Percentiles rank a stretch among this genome's conserved stretches.
Evolutionary conservation across 2,888 invertebrate genomes (phyloP).

Genomic region (Carcina quercana): DNA sequence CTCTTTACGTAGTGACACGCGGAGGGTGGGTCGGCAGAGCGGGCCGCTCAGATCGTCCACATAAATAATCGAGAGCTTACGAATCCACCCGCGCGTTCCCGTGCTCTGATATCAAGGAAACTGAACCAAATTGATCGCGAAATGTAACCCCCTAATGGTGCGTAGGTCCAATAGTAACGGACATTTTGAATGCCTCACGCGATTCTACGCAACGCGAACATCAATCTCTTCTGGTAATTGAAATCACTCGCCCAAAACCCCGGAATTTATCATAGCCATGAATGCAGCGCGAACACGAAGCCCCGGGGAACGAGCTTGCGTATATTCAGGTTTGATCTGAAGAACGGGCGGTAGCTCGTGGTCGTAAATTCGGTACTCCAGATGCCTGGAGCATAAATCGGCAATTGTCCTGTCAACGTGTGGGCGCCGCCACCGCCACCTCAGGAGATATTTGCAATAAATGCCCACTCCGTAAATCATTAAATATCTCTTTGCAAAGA

Average conservation of each 20-base stretch:
- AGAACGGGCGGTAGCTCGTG: conserved; percentile 23
- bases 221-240: conserved; percentile 7
- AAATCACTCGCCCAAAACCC: conserved; percentile 4
- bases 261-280: conserved; percentile 1
- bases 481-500: conserved; percentile 1
- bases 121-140: conserved; percentile 46
- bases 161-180: conserved; percentile 26
- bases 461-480: conserved; percentile 11
- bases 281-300: conserved; percentile 18
- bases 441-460: conserved; percentile 23
- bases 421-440: conserved; percentile 29
- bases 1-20: conserved; percentile 54
- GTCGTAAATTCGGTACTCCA: conserved; percentile 37
- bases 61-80: conserved; percentile 66
- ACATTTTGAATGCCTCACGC: conserved; percentile 18
- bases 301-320: not conserved
- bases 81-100: conserved; percentile 43
- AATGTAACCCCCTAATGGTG: conserved; percentile 39
- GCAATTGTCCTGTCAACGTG: conserved; percentile 55
- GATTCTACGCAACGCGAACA: conserved; percentile 12
- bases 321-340: conserved; percentile 23
- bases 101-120: conserved; percentile 44
- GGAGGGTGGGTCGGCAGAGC: conserved; percentile 28
- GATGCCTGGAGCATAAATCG: conserved; percentile 45
- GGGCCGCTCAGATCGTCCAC: conserved; percentile 36